A percentile compares a stretch with the other conserved stretches of the same genome.
Conservation (phyloP, 2,888 invertebrate species). For the Chalcis sispes region DNA sequence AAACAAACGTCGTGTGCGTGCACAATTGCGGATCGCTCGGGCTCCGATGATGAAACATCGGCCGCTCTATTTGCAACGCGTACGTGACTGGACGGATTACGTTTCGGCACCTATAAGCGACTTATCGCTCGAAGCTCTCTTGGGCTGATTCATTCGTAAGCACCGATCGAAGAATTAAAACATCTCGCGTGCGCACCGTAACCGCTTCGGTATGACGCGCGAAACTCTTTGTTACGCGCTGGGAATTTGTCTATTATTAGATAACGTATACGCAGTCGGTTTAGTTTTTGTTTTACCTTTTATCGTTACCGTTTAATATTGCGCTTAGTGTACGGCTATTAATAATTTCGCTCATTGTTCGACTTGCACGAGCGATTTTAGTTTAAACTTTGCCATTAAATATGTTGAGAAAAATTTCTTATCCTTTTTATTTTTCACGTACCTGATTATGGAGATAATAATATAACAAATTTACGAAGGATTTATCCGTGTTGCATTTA, state of each 20-base stretch:
- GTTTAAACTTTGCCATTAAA: too few relatives aligned
- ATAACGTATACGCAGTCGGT: constrained; percentile 12
- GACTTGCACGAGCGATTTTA: too few relatives aligned
- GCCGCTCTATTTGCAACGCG: constrained; percentile 23
- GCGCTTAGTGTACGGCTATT: not conserved
- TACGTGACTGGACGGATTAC: not conserved
- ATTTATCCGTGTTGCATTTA: too few relatives aligned
- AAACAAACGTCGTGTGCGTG: constrained; percentile 1
- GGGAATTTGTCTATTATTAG: constrained; percentile 51
- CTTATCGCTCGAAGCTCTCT: constrained; percentile 33
- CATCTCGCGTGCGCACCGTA: constrained; percentile 23
- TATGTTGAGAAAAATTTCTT: too few relatives aligned
- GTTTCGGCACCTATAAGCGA: not conserved
- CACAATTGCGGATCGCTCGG: too few relatives aligned
- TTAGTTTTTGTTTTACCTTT: not conserved
- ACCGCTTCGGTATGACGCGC: constrained; percentile 34
- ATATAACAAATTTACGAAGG: too few relatives aligned
- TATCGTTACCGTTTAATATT: not conserved
- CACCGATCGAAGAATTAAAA: constrained; percentile 29
- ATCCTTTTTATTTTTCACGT: too few relatives aligned
- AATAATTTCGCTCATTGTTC: too few relatives aligned
- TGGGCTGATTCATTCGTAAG: constrained; percentile 39
- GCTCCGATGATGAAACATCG: constrained; percentile 49
- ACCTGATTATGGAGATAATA: too few relatives aligned
- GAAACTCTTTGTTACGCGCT: constrained; percentile 28